phyloP scores from a whole-genome alignment of 2,888 invertebrate species.

The Anoncus sp. region DNA sequence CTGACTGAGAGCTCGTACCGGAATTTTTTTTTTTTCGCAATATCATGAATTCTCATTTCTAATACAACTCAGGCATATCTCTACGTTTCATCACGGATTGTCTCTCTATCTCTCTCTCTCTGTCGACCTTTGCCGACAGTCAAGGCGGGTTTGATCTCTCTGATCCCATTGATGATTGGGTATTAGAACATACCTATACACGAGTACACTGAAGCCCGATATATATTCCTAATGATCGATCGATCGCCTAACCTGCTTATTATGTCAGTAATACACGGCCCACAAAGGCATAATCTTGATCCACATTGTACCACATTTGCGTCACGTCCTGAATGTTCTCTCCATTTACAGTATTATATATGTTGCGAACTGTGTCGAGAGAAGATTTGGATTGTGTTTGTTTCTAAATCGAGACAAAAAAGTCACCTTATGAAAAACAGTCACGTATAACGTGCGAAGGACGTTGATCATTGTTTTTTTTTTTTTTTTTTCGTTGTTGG shows the following conservation, averaged over 20 bases:
- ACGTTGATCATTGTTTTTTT: too few relatives aligned
- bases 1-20: too few relatives aligned
- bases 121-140: slow-evolving; percentile 39
- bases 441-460: not conserved
- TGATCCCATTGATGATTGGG: slow-evolving; percentile 36
- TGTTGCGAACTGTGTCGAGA: slow-evolving; percentile 15
- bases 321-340: not conserved
- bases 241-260: slow-evolving; percentile 11
- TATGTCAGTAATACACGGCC: not conserved
- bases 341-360: too few relatives aligned
- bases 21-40: too few relatives aligned
- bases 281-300: not conserved
- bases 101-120: slow-evolving; percentile 1
- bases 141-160: slow-evolving; percentile 43
- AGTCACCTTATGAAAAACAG: not conserved
- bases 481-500: not conserved
- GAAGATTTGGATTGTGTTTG: slow-evolving; percentile 5
- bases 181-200: slow-evolving; percentile 19
- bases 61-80: too few relatives aligned
- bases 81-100: too few relatives aligned
- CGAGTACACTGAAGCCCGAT: not conserved
- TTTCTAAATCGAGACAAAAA: not conserved
- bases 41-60: not conserved
- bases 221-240: slow-evolving; percentile 51
- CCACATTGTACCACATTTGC: not conserved